Conservation (phyloP, 2,113 vertebrate genomes). For the Falco punctatus region DNA sequence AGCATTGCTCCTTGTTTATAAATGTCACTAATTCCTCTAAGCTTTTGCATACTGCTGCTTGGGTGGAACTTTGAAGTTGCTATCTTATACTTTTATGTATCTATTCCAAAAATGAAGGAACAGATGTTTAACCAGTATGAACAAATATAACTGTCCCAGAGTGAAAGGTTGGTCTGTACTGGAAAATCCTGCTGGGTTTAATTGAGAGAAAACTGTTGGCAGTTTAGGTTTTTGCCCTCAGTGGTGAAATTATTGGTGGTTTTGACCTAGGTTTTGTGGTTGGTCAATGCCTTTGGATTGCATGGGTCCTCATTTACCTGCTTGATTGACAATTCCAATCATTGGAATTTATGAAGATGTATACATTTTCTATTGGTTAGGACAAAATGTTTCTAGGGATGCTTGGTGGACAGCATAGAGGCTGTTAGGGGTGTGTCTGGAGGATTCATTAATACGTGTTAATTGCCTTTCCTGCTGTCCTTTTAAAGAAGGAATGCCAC, state of each 20-base stretch:
- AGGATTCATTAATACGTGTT: not conserved
- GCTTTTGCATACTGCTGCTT: not conserved
- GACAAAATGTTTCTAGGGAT: not conserved
- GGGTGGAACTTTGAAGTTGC: not conserved
- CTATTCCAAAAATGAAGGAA: not conserved
- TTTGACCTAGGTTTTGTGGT: not conserved
- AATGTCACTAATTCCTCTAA: not conserved
- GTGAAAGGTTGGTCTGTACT: not conserved
- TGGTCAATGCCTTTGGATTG: not conserved
- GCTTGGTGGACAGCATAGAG: not conserved
- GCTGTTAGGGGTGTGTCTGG: not conserved
- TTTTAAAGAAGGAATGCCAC: not conserved
- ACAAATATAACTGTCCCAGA: not conserved
- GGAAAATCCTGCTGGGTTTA: not conserved
- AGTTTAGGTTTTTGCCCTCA: not conserved
- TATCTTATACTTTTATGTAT: not conserved
- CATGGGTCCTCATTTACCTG: not conserved
- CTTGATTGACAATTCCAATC: not conserved
- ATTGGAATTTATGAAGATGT: not conserved
- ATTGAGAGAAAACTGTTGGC: not conserved
- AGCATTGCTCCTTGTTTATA: not conserved
- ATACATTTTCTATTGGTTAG: not conserved
- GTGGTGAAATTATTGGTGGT: fast-evolving
- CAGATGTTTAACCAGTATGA: not conserved
- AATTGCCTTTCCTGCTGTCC: slow-evolving; percentile 42